Percentiles rank a stretch among this genome's conserved stretches.
Evolutionary conservation across 1,140 invertebrate species (phyloP).

Genomic region (Lordiphosa mommai): DNA sequence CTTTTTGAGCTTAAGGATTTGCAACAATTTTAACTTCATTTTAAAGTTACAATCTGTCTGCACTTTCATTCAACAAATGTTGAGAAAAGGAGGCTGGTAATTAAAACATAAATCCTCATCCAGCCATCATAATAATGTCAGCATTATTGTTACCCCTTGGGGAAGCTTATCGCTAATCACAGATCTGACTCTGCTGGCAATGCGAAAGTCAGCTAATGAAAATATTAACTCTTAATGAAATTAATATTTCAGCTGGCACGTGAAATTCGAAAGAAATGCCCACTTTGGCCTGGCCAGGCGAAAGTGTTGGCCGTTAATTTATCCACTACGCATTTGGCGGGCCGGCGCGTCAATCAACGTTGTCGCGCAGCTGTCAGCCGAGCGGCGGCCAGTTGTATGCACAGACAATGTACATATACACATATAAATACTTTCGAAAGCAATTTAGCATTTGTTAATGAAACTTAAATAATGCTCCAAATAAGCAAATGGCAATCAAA

Average conservation of each 20-base stretch:
- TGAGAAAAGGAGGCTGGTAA: constrained; percentile 41
- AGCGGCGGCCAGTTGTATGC: constrained; percentile 18
- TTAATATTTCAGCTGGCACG: constrained; percentile 57
- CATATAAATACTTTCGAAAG: constrained; percentile 57
- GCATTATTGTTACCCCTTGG: constrained; percentile 25
- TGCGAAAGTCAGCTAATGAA: constrained; percentile 67
- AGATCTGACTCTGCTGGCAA: constrained; percentile 40
- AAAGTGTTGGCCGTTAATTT: constrained; percentile 70
- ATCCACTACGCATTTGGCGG: constrained; percentile 59
- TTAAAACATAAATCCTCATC: constrained; percentile 57
- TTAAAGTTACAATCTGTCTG: constrained; percentile 18
- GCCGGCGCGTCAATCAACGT: constrained; percentile 60
- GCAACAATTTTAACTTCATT: constrained; percentile 3
- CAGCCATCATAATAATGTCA: constrained; percentile 50
- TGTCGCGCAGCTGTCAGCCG: constrained; percentile 45
- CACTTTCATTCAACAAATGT: constrained; percentile 38
- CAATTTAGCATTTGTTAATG: constrained; percentile 75
- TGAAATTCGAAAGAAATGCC: constrained; percentile 51
- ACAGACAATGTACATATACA: constrained; percentile 12
- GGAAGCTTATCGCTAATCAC: constrained; percentile 39
- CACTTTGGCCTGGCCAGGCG: constrained; percentile 21
- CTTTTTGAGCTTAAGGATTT: constrained; percentile 40
- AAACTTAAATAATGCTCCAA: constrained; percentile 71
- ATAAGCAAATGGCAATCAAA: constrained; percentile 71
- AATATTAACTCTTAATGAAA: constrained; percentile 73